Percentiles rank a stretch among this genome's conserved stretches.
These are phyloP conservation scores for Belgica antarctica DNA, from an alignment of 2,888 invertebrate species.

Conservation along the genomic window DNA sequence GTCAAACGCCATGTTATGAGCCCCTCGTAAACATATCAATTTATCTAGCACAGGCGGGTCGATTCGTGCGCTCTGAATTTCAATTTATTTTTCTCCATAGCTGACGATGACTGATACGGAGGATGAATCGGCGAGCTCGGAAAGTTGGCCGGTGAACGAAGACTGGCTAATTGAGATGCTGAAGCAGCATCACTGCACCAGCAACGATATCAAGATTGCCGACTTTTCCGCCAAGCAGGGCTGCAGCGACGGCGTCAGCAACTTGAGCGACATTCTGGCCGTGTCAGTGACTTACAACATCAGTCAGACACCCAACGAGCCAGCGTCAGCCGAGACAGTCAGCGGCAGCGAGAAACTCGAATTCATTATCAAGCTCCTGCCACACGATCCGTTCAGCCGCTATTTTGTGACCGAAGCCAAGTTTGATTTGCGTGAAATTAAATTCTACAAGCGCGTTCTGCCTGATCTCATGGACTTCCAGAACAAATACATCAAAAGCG, in stretches of 20 bases:
- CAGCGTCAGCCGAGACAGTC: conserved; percentile 28
- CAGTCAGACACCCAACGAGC: neutral
- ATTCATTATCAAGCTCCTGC: conserved; percentile 73
- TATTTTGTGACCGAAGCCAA: conserved; percentile 79
- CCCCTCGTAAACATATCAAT: neutral
- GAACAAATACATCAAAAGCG: conserved; percentile 53
- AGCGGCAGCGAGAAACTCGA: conserved; percentile 51
- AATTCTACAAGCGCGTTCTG: conserved; percentile 76
- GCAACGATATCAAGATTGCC: conserved; percentile 47
- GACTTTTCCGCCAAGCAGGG: conserved; percentile 60
- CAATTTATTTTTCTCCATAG: neutral
- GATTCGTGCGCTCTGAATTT: neutral
- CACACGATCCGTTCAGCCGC: conserved; percentile 74
- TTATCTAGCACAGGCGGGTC: too few species aligned
- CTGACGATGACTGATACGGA: conserved; percentile 48
- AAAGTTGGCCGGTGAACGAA: conserved; percentile 48
- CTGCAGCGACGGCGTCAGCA: conserved; percentile 67
- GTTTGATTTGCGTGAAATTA: conserved; percentile 77
- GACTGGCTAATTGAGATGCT: conserved; percentile 48
- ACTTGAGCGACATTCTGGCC: conserved; percentile 74
- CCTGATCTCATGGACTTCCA: conserved; percentile 68
- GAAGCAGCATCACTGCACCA: conserved; percentile 47
- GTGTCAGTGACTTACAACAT: conserved; percentile 66
- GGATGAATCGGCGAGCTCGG: conserved; percentile 47
- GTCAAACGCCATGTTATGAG: neutral